phyloP scores from a whole-genome alignment of 1,140 invertebrate species.

The Pogonomyrmex californicus region DNA sequence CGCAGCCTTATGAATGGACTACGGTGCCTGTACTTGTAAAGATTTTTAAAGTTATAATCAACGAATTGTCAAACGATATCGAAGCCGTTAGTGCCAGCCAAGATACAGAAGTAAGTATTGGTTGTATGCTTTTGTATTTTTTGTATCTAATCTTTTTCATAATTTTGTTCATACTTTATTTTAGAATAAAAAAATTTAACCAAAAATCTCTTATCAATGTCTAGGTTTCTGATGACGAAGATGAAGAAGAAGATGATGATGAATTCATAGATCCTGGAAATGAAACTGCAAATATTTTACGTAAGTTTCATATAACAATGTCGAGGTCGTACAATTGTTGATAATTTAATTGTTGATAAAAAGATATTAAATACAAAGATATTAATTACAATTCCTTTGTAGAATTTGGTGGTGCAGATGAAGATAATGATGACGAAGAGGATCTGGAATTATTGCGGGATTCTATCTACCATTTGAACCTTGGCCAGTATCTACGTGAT shows the following conservation, averaged over 20 bases:
- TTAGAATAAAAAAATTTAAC: constrained; percentile 12
- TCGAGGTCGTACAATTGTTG: too few species aligned
- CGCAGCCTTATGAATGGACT: constrained; percentile 84
- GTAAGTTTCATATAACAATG: constrained; percentile 69
- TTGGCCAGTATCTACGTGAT: constrained; percentile 88
- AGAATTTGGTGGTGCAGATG: constrained; percentile 77
- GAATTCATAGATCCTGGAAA: constrained; percentile 81
- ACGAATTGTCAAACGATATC: constrained; percentile 86
- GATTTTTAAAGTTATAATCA: constrained; percentile 88
- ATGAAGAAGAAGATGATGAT: constrained; percentile 83
- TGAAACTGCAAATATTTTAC: constrained; percentile 71
- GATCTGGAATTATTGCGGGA: constrained; percentile 88
- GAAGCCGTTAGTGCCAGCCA: constrained; percentile 80
- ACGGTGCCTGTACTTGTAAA: constrained; percentile 87
- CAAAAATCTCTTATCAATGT: constrained; percentile 18
- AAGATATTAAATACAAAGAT: not conserved
- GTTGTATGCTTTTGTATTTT: not conserved
- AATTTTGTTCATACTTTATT: constrained; percentile 13
- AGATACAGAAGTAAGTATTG: constrained; percentile 75
- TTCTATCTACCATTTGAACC: constrained; percentile 89
- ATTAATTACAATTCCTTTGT: constrained; percentile 49
- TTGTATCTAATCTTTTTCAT: not conserved
- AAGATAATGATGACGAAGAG: constrained; percentile 86
- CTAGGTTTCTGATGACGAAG: constrained; percentile 83
- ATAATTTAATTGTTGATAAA: not conserved